These are phyloP conservation scores for Macrotrachela quadricornifera DNA, from an alignment of 1,140 invertebrate species.

Conservation along the genomic window DNA sequence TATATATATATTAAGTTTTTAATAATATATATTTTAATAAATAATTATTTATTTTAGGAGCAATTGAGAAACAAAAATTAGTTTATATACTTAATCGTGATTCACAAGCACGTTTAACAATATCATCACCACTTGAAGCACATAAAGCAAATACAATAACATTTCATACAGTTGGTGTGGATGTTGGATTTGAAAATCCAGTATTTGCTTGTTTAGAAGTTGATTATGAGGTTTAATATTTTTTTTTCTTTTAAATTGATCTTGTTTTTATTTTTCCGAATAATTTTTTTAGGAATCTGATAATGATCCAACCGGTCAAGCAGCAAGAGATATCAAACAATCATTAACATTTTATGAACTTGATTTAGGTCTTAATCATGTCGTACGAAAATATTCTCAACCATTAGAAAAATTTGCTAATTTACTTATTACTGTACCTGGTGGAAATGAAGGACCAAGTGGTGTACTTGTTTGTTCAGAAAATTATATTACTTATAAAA, in stretches of 20 bases:
- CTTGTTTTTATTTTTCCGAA: not conserved
- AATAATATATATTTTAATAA: not conserved
- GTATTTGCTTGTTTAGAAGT: constrained; percentile 98
- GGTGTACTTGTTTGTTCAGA: constrained; percentile 96
- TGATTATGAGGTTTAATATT: constrained; percentile 84
- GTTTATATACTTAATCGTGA: constrained; percentile 97
- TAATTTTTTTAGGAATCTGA: constrained; percentile 51
- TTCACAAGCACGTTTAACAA: constrained; percentile 80
- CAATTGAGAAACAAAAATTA: constrained; percentile 92
- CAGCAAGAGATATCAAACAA: constrained; percentile 79
- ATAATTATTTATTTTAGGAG: constrained; percentile 46
- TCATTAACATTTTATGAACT: constrained; percentile 94
- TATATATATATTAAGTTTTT: constrained; percentile 6
- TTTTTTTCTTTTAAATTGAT: no score
- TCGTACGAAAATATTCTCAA: constrained; percentile 94
- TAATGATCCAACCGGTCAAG: constrained; percentile 78
- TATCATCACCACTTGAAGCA: constrained; percentile 92
- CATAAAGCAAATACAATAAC: constrained; percentile 97
- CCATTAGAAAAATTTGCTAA: constrained; percentile 93
- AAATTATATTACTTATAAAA: constrained; percentile 98
- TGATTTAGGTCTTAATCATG: constrained; percentile 94
- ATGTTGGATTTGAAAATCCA: constrained; percentile 97
- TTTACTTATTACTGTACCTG: constrained; percentile 65
- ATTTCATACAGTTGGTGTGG: constrained; percentile 92
- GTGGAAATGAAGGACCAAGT: constrained; percentile 90